A percentile compares a stretch with the other conserved stretches of the same genome.
These are phyloP conservation scores for Chaetura pelagica DNA, from an alignment of 2,113 vertebrate species.

Conservation along the genomic window DNA sequence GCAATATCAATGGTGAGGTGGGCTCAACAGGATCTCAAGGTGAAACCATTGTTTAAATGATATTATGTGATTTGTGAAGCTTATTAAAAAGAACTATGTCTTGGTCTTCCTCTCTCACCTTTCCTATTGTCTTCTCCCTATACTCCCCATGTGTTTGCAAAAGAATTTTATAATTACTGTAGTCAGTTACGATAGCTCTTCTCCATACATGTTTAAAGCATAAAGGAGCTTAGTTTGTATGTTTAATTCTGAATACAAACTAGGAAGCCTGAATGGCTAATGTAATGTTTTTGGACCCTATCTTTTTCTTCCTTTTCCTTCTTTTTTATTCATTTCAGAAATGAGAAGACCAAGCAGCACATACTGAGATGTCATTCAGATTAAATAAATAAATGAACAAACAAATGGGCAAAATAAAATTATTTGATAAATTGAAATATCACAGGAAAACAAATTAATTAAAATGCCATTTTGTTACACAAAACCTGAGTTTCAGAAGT, in stretches of 20 bases:
- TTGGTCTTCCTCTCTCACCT: not conserved
- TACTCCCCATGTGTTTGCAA: not conserved
- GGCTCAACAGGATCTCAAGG: not conserved
- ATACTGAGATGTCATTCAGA: not conserved
- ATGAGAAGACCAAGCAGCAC: not conserved
- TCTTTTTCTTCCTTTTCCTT: not conserved
- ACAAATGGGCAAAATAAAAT: not conserved
- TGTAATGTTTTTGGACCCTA: fast-evolving
- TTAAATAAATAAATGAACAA: not conserved
- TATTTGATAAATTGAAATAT: not conserved
- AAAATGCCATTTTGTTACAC: not conserved
- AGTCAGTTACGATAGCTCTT: not conserved
- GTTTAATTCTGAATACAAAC: not conserved
- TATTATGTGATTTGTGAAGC: conserved; percentile 48
- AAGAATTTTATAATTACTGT: not conserved
- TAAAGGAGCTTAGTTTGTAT: not conserved
- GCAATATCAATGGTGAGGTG: not conserved
- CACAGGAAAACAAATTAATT: not conserved
- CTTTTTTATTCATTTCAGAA: not conserved
- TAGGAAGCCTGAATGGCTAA: not conserved
- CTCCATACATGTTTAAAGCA: not conserved
- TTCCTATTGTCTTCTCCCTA: not conserved
- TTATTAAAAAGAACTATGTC: conserved; percentile 48
- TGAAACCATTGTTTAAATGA: conserved; percentile 43
- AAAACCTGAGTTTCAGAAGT: not conserved